Base-by-base conservation (phyloP, 2,797 vertebrate species). In the Uromys caudimaculatus region DNA sequence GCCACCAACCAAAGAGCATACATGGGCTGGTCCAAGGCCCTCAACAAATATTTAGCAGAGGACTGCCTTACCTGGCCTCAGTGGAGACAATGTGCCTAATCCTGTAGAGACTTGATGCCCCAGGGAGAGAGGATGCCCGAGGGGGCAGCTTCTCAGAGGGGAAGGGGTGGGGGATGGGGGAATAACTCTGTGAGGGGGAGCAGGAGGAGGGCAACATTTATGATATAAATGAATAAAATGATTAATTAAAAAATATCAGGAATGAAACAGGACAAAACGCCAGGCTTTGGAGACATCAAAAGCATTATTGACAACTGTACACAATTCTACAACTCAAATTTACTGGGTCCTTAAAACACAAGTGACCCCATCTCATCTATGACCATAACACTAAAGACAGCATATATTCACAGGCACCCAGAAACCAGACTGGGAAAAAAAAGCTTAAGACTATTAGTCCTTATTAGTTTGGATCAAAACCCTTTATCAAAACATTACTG, bases 381-480 rank as follows among this genome's bases (percentile, higher is more conserved):
- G 60, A 78, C 47, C 62, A 85, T 52, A 67, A 95, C 84, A 95
- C 35, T 47, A 64, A 90, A 67, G 71, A 71, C 12, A n/a, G 19
- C 1, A 19, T 3, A 27, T 47, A 1, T 19, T 50, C 41, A 75
- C 56, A 79, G 4, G 2, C 1, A 54, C 17, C 23, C 16, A 76
- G n/a, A 71, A 32, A 81, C 44, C 78, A 86, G 17, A 89, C 12
- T 84, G 13, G 17, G 44, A 94, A 92, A 90, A n/a, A 58, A 96
- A 75, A 88, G 24, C 44, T 81, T 44, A 54, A 75, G n/a, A 92
- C 60, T 60, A 89, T 64, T n/a, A 79, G 60, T 77, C 21, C 32
- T 91, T n/a, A 41, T 73, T 87, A 73, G 58, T 24, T 67, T 64
- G 27, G 13, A 67, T 54, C 2, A 64, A 86, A 93, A 83, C 38